These are phyloP conservation scores for Falco punctatus DNA, from an alignment of 2,113 vertebrate genomes.

Conservation along the genomic window DNA sequence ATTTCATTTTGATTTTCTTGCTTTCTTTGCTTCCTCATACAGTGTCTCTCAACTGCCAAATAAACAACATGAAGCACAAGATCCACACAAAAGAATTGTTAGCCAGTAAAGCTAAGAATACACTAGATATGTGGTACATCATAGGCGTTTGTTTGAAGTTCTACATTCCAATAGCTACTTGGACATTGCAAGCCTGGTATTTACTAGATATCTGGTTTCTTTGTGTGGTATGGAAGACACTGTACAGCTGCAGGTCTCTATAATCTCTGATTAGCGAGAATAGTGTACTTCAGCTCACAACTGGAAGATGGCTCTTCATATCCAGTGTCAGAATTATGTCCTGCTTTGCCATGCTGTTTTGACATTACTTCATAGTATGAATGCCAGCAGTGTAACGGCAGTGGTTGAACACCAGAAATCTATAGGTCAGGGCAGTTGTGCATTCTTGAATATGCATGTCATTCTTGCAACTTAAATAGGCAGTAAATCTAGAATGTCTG, in stretches of 20 bases:
- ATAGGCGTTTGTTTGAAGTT: not conserved
- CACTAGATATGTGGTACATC: not conserved
- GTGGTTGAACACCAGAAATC: not conserved
- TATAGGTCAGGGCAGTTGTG: not conserved
- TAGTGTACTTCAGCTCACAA: not conserved
- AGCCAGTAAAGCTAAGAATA: slow-evolving; percentile 73
- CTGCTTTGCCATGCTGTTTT: not conserved
- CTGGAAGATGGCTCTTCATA: not conserved
- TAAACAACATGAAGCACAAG: slow-evolving; percentile 70
- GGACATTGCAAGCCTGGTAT: not conserved
- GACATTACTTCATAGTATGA: not conserved
- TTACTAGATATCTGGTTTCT: not conserved
- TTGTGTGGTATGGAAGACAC: not conserved
- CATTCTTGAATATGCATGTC: not conserved
- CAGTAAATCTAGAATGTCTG: not conserved
- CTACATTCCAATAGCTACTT: not conserved
- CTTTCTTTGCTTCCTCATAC: slow-evolving; percentile 51
- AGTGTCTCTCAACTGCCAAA: slow-evolving; percentile 86
- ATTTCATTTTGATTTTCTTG: not conserved
- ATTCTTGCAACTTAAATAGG: not conserved
- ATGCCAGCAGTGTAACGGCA: not conserved
- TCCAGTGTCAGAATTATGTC: not conserved
- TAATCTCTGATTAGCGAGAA: not conserved
- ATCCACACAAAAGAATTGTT: slow-evolving; percentile 78
- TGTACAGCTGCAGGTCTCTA: not conserved